Percentiles rank a stretch among this genome's conserved stretches.
Evolutionary conservation across 2,888 invertebrate genomes (phyloP).

Genomic region (Metallyticus violacea): DNA sequence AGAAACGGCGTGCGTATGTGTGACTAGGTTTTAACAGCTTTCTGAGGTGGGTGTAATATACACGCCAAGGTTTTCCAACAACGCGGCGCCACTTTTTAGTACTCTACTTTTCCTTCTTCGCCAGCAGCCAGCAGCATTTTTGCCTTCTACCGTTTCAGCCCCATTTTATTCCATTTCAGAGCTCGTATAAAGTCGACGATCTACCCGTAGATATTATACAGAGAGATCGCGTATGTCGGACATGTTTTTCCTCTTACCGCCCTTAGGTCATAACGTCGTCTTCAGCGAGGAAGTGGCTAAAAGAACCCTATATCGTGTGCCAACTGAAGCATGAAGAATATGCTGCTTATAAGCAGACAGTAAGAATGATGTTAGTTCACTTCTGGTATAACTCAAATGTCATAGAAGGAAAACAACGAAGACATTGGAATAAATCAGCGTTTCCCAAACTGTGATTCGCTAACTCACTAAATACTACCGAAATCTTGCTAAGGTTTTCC

Average conservation of each 20-base stretch:
- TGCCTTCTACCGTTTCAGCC: neutral
- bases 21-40: neutral
- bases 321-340: neutral
- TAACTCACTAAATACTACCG: no score
- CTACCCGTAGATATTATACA: conserved; percentile 1
- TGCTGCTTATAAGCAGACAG: neutral
- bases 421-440: no score
- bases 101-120: neutral
- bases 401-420: no score
- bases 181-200: conserved; percentile 8
- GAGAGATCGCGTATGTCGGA: conserved; percentile 6
- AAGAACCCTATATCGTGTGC: neutral
- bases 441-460: no score
- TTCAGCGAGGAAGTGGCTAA: neutral
- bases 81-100: neutral
- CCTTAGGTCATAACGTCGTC: neutral
- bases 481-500: no score
- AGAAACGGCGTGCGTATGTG: neutral
- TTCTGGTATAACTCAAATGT: no score
- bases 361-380: no score
- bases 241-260: conserved; percentile 16
- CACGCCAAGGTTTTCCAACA: neutral
- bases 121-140: no score
- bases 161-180: neutral
- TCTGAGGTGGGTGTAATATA: neutral